Conservation (phyloP, 2,797 vertebrate genomes). For the Nyctalus aviator region DNA sequence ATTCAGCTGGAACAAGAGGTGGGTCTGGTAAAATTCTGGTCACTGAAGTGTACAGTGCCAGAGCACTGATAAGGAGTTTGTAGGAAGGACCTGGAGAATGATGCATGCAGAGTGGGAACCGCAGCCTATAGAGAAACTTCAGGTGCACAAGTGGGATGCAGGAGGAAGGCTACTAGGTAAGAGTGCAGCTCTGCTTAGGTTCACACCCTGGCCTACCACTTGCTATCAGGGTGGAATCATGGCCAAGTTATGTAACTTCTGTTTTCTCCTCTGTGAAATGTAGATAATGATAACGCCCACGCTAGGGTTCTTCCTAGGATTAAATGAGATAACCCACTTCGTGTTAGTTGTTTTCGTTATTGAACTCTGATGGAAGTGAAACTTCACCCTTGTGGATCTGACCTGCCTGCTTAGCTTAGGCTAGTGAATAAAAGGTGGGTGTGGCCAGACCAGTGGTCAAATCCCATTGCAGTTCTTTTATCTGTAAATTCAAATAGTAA, state of each 20-base stretch:
- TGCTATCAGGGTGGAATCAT: background rate
- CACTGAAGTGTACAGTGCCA: background rate
- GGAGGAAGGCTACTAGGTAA: background rate
- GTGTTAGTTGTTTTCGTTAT: constrained; percentile 24
- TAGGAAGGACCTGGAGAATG: background rate
- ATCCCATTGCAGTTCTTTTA: constrained; percentile 1
- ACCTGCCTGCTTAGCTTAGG: background rate
- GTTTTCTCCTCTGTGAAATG: constrained; percentile 34
- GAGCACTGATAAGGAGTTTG: background rate
- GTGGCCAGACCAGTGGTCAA: background rate
- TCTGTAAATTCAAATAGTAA: constrained; percentile 57
- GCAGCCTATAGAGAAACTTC: background rate
- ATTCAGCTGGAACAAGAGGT: background rate
- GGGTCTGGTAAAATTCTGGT: background rate
- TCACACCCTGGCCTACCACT: background rate
- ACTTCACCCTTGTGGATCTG: background rate
- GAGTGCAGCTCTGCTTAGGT: background rate
- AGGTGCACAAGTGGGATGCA: background rate
- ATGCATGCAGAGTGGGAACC: background rate
- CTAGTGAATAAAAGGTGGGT: constrained; percentile 35
- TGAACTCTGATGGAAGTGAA: constrained; percentile 30
- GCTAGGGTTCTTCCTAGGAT: constrained; percentile 17
- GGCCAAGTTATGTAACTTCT: background rate
- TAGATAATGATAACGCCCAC: background rate
- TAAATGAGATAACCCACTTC: constrained; percentile 41